These are phyloP conservation scores for Drosophila pallidifrons DNA, from an alignment of 1,140 invertebrate genomes.

Conservation along the genomic window DNA sequence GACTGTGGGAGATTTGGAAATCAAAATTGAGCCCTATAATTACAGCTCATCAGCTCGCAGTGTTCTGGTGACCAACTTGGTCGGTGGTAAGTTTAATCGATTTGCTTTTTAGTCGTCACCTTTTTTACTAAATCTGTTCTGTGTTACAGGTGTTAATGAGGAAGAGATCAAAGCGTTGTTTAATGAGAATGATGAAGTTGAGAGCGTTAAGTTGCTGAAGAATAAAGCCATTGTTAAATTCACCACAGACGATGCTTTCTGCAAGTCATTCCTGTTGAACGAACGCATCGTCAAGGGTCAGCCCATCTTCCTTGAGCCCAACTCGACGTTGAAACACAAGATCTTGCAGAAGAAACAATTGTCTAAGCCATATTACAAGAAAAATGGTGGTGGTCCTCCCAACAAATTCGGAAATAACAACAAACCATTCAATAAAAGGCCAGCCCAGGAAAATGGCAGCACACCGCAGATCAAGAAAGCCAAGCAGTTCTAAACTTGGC, in stretches of 20 bases:
- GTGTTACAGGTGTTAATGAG: constrained; percentile 1
- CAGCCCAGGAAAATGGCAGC: constrained; percentile 27
- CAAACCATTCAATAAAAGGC: constrained; percentile 61
- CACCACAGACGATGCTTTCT: constrained; percentile 57
- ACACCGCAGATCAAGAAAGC: constrained; percentile 40
- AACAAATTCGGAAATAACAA: constrained; percentile 41
- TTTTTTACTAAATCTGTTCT: not conserved
- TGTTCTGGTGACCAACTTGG: constrained; percentile 56
- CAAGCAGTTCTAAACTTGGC: constrained; percentile 39
- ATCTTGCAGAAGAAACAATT: constrained; percentile 4
- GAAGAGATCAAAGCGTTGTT: constrained; percentile 37
- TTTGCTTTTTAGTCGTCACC: not conserved
- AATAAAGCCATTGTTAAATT: constrained; percentile 59
- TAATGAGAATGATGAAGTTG: constrained; percentile 50
- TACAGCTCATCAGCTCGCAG: constrained; percentile 7
- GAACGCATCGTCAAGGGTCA: constrained; percentile 40
- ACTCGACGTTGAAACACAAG: constrained; percentile 55
- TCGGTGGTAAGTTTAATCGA: constrained; percentile 27
- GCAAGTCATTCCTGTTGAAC: constrained; percentile 71
- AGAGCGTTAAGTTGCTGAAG: constrained; percentile 23
- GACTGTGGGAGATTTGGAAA: constrained; percentile 44
- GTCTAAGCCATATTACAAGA: not conserved
- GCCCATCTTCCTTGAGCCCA: constrained; percentile 69
- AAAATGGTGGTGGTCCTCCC: not conserved
- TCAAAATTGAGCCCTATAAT: constrained; percentile 49